Conservation (phyloP, 2,113 vertebrate species). For the Saguinus imperator region DNA sequence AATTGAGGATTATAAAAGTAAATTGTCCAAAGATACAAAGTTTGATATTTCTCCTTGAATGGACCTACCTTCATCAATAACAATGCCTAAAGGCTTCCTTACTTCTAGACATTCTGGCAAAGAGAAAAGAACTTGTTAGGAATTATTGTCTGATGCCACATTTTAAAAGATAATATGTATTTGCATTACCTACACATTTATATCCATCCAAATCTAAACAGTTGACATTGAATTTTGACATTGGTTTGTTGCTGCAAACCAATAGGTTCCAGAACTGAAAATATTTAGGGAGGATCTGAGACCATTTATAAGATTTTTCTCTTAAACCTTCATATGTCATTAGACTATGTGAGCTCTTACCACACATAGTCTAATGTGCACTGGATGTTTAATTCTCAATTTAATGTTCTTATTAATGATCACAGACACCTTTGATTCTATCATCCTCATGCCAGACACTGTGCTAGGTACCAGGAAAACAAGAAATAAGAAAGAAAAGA, state of each 20-base stretch:
- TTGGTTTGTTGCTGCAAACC: neutral
- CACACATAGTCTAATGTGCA: neutral
- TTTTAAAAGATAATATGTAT: neutral
- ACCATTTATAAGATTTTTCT: neutral
- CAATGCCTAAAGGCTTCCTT: neutral
- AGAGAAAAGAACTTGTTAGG: neutral
- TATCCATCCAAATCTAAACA: neutral
- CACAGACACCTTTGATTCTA: neutral
- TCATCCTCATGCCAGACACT: neutral
- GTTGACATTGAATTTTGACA: neutral
- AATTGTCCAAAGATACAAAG: neutral
- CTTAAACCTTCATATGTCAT: neutral
- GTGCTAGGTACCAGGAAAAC: neutral
- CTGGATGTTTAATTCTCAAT: neutral
- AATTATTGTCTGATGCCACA: neutral
- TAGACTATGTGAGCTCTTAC: neutral
- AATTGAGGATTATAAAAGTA: neutral
- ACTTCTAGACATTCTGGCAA: neutral
- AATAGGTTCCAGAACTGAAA: neutral
- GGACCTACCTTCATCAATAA: neutral
- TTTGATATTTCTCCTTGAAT: neutral
- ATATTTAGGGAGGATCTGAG: neutral
- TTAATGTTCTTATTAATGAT: neutral
- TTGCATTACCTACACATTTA: neutral
- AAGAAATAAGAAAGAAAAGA: neutral